Conservation (phyloP, 2,888 invertebrate genomes). For the Hofmannophila pseudospretella region DNA sequence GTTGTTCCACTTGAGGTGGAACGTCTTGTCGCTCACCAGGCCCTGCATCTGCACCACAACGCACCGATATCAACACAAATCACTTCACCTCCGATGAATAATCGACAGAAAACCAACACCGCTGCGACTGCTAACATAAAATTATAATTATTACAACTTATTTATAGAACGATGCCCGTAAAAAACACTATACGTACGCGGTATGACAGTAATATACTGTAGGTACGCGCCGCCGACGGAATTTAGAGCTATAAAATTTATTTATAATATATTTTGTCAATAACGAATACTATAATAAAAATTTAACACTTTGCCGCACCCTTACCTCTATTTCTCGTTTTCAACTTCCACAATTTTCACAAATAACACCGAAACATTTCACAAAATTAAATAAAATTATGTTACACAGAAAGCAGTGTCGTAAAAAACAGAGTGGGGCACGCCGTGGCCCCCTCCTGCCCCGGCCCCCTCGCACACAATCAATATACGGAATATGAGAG, state of each 20-base stretch:
- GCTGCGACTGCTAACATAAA: slow-evolving; percentile 75
- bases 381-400: slow-evolving; percentile 77
- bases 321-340: slow-evolving; percentile 70
- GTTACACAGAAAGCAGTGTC: slow-evolving; percentile 79
- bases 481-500: slow-evolving; percentile 79
- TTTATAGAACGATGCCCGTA: slow-evolving; percentile 79
- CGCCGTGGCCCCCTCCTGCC: slow-evolving; percentile 77
- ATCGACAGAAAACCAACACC: slow-evolving; percentile 71
- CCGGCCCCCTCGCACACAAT: slow-evolving; percentile 78
- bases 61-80: slow-evolving; percentile 36
- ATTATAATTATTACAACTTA: slow-evolving; percentile 79
- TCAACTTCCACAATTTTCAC: slow-evolving; percentile 72
- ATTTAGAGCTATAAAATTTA: slow-evolving; percentile 70
- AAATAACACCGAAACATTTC: slow-evolving; percentile 77
- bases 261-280: slow-evolving; percentile 57
- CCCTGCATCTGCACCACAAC: slow-evolving; percentile 73
- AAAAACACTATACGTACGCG: slow-evolving; percentile 79
- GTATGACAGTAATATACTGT: slow-evolving; percentile 76
- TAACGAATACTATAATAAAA: slow-evolving; percentile 49
- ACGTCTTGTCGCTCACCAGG: slow-evolving; percentile 81
- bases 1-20: slow-evolving; percentile 85
- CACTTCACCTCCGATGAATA: slow-evolving; percentile 60
- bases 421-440: slow-evolving; percentile 79
- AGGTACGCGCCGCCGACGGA: slow-evolving; percentile 75
- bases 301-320: slow-evolving; percentile 46